A percentile compares a stretch with the other conserved stretches of the same genome.
Conservation (phyloP, 2,113 vertebrate species). For the Callipepla californica region DNA sequence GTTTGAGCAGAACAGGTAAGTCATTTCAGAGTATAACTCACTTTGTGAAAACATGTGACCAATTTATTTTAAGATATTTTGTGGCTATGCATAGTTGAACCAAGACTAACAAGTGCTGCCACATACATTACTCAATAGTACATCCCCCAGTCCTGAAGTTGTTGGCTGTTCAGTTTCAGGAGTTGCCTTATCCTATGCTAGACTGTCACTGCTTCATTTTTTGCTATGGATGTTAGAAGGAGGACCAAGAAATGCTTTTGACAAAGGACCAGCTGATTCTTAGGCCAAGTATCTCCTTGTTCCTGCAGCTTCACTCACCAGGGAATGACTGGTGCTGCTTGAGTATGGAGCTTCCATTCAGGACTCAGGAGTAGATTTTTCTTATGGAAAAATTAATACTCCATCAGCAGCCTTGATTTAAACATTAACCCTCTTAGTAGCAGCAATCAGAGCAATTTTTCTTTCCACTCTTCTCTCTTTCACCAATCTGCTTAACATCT, state of each 20-base stretch:
- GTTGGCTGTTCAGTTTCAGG: background rate
- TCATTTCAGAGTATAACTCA: background rate
- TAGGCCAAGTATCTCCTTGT: background rate
- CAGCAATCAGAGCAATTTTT: background rate
- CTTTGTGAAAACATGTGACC: background rate
- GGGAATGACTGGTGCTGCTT: background rate
- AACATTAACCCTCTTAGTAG: background rate
- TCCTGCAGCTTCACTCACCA: slow-evolving; percentile 21
- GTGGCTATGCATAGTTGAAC: background rate
- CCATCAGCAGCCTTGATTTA: background rate
- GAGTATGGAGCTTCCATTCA: background rate
- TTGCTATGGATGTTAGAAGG: background rate
- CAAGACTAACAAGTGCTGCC: background rate
- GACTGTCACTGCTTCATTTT: background rate
- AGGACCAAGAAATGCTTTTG: background rate
- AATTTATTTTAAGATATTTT: background rate
- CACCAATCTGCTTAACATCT: background rate
- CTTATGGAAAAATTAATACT: background rate
- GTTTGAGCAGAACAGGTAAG: background rate
- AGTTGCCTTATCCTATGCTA: background rate
- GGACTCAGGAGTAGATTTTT: background rate
- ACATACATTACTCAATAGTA: background rate
- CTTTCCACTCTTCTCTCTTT: rapidly evolving
- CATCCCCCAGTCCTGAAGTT: background rate
- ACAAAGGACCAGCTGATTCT: background rate